These are phyloP conservation scores for Etheostoma perlongum DNA, from an alignment of 2,797 vertebrate genomes.

Conservation along the genomic window DNA sequence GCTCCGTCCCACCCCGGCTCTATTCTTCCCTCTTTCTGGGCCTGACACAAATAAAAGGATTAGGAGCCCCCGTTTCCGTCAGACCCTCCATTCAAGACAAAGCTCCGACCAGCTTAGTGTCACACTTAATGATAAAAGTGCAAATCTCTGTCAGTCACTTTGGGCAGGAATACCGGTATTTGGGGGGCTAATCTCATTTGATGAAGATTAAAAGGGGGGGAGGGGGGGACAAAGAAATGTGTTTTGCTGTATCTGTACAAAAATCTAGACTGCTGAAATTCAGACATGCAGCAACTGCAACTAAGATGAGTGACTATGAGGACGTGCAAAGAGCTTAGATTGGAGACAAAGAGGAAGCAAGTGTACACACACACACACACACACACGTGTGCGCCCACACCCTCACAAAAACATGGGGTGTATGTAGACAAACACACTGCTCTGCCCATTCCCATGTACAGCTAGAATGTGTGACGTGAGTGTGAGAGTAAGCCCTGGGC, in stretches of 20 bases:
- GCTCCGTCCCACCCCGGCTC: slow-evolving; percentile 86
- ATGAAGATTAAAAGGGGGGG: slow-evolving; percentile 80
- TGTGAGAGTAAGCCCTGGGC: slow-evolving; percentile 81
- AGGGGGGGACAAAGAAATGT: slow-evolving; percentile 43
- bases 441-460: slow-evolving; percentile 77
- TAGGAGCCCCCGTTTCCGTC: slow-evolving; percentile 97
- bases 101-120: slow-evolving; percentile 92
- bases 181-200: slow-evolving; percentile 96
- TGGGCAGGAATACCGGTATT: slow-evolving; percentile 91
- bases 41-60: slow-evolving; percentile 99
- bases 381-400: slow-evolving; percentile 54
- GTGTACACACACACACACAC: slow-evolving; percentile 41
- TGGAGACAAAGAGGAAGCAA: slow-evolving; percentile 70
- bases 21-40: slow-evolving; percentile 92
- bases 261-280: slow-evolving; percentile 37
- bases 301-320: slow-evolving; percentile 29
- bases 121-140: slow-evolving; percentile 97
- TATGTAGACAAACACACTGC: slow-evolving; percentile 76
- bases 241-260: slow-evolving; percentile 58
- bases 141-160: slow-evolving; percentile 96
- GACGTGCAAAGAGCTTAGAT: slow-evolving; percentile 45
- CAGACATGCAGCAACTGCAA: background rate
- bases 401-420: slow-evolving; percentile 66
- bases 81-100: slow-evolving; percentile 94
- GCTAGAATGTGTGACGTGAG: slow-evolving; percentile 81